These are phyloP conservation scores for Lagorchestes hirsutus DNA, from an alignment of 2,797 vertebrate species.

Conservation along the genomic window DNA sequence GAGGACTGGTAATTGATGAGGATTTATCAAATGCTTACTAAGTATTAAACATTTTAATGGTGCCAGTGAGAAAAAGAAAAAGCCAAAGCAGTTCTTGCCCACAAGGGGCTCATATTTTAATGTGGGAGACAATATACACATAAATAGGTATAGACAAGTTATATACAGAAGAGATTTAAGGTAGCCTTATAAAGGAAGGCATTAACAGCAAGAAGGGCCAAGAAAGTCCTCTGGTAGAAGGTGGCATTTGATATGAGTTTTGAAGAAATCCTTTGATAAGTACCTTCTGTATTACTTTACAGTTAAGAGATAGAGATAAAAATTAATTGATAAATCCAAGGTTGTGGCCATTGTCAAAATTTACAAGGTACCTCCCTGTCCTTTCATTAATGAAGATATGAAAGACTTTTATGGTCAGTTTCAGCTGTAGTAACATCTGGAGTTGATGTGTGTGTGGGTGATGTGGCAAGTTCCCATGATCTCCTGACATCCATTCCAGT, in stretches of 20 bases:
- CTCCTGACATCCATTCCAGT: neutral
- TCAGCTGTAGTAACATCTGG: neutral
- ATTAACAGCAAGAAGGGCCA: neutral
- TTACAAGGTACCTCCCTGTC: neutral
- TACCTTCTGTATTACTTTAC: neutral
- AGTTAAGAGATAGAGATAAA: conserved; percentile 29
- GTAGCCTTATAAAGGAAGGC: neutral
- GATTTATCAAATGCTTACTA: neutral
- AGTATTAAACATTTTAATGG: neutral
- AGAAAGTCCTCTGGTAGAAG: neutral
- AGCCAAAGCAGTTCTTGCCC: neutral
- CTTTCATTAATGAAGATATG: neutral
- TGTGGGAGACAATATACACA: neutral
- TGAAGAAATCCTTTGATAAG: conserved; percentile 30
- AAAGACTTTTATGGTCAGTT: neutral
- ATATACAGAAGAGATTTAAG: neutral
- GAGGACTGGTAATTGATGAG: neutral
- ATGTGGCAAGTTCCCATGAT: neutral
- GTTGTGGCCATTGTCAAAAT: neutral
- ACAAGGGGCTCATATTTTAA: neutral
- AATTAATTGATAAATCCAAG: neutral
- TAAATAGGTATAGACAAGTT: neutral
- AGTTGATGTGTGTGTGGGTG: neutral
- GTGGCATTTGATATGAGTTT: neutral
- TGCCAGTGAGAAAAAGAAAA: neutral